Evolutionary conservation across 2,113 vertebrate species (phyloP).

Genomic region (Symphodus melops): DNA sequence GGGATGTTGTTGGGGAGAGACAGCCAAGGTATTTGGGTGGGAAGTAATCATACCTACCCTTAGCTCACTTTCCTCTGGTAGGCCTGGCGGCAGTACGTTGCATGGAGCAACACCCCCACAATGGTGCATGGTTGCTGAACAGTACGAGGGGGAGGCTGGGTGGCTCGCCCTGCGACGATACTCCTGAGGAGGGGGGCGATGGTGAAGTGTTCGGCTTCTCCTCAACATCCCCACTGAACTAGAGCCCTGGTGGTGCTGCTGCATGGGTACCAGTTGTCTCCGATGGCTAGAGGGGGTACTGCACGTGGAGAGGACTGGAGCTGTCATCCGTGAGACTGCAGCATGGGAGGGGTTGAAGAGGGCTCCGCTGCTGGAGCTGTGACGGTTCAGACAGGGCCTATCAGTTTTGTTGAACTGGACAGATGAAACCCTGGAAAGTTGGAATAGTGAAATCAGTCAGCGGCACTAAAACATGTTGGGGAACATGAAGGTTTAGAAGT

Average conservation of each 20-base stretch:
- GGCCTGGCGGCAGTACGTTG: conserved; percentile 48
- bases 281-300: conserved; percentile 82
- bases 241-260: conserved; percentile 64
- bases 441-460: conserved; percentile 10
- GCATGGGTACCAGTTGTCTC: conserved; percentile 59
- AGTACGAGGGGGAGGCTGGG: conserved; percentile 80
- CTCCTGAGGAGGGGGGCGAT: conserved; percentile 73
- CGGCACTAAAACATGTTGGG: neutral
- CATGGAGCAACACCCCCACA: conserved; percentile 55
- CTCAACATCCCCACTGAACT: conserved; percentile 76
- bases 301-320: conserved; percentile 77
- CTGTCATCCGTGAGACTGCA: conserved; percentile 54
- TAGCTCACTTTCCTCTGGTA: conserved; percentile 65
- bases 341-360: conserved; percentile 77
- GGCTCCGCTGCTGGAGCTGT: conserved; percentile 82
- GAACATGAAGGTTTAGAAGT: neutral
- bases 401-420: conserved; percentile 81
- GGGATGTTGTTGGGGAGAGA: conserved; percentile 67
- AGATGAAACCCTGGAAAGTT: conserved; percentile 74
- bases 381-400: conserved; percentile 78
- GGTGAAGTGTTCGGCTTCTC: conserved; percentile 82
- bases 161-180: conserved; percentile 83
- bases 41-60: conserved; percentile 42
- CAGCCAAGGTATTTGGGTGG: conserved; percentile 41
- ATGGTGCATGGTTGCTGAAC: conserved; percentile 76